Conservation (phyloP, 2,113 vertebrate genomes). For the Pteruthius melanotis region DNA sequence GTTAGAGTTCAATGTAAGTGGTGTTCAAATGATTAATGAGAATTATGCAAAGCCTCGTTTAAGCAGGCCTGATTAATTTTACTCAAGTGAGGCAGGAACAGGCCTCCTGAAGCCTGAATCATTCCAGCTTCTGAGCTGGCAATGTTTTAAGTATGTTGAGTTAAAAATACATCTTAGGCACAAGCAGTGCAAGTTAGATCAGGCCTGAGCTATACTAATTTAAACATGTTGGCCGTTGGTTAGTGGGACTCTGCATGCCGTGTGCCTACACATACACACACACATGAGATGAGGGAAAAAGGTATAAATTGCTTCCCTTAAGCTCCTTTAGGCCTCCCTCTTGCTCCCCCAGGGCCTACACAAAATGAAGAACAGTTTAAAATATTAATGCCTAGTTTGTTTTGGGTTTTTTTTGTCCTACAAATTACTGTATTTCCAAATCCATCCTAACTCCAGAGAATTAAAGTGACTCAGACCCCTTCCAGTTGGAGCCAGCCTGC, state of each 20-base stretch:
- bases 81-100: background rate
- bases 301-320: background rate
- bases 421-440: background rate
- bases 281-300: background rate
- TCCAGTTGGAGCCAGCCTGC: background rate
- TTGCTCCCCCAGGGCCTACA: background rate
- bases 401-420: background rate
- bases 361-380: background rate
- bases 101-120: background rate
- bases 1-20: background rate
- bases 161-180: background rate
- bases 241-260: background rate
- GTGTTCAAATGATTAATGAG: background rate
- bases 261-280: background rate
- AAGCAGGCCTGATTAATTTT: background rate
- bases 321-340: background rate
- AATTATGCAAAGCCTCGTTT: background rate
- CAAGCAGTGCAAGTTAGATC: background rate
- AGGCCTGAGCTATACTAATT: background rate
- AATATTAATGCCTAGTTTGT: background rate
- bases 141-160: background rate
- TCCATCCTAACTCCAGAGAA: background rate
- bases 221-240: background rate
- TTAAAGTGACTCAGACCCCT: background rate
- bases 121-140: background rate